Evolutionary conservation across 2,797 vertebrate genomes (phyloP).

Genomic region (Taenioides sp.): DNA sequence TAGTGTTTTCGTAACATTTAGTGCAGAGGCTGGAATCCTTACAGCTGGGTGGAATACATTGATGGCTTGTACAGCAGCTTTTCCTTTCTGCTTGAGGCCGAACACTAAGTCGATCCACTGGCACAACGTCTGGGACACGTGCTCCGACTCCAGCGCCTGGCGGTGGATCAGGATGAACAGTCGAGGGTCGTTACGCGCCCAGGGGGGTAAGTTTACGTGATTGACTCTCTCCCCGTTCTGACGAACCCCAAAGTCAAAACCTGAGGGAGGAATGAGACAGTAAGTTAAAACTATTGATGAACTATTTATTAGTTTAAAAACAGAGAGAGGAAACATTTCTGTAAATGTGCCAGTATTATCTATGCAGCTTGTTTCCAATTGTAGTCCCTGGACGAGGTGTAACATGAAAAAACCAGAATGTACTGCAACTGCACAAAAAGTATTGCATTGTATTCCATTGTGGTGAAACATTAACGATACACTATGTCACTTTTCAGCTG

Average conservation of each 20-base stretch:
- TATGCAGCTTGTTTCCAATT: background rate
- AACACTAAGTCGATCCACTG: constrained; percentile 99
- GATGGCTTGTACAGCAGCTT: constrained; percentile 95
- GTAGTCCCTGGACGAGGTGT: background rate
- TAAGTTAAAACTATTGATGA: background rate
- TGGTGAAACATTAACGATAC: no score
- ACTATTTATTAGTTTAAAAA: background rate
- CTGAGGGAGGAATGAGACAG: constrained; percentile 61
- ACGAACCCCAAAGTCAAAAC: constrained; percentile 97
- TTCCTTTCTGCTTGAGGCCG: constrained; percentile 98
- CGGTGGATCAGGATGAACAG: constrained; percentile 96
- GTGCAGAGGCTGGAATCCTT: constrained; percentile 54
- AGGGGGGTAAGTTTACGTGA: constrained; percentile 94
- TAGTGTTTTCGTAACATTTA: background rate
- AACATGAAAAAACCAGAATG: background rate
- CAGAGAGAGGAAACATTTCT: background rate
- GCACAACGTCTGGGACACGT: constrained; percentile 95
- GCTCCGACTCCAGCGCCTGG: constrained; percentile 95
- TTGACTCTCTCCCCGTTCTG: constrained; percentile 97
- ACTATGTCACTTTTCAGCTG: no score
- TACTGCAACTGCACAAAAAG: no score
- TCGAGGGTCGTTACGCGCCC: constrained; percentile 95
- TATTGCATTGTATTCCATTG: no score
- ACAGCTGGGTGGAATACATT: constrained; percentile 99
- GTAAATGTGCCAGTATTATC: background rate